These are phyloP conservation scores for Brachionus manjavacas DNA, from an alignment of 1,140 invertebrate species.

Conservation along the genomic window DNA sequence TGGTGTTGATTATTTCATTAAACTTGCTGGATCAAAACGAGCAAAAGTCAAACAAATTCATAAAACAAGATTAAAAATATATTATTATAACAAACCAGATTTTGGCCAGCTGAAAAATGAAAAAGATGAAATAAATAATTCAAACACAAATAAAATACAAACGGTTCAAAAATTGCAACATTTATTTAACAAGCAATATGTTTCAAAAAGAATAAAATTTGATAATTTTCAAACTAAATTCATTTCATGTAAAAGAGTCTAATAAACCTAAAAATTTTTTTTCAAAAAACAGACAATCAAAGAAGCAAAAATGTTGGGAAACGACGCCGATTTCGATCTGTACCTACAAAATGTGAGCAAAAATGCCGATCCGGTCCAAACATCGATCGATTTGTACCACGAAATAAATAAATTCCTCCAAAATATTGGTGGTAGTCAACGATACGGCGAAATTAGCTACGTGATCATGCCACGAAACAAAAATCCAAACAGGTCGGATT, in stretches of 20 bases:
- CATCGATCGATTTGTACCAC: neutral
- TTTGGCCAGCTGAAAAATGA: neutral
- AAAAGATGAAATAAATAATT: neutral
- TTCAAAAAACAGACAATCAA: neutral
- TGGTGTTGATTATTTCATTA: neutral
- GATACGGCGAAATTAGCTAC: neutral
- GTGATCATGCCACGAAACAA: neutral
- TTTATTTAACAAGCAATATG: neutral
- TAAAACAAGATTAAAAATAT: constrained; percentile 24
- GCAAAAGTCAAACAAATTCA: constrained; percentile 1
- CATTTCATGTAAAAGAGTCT: too few relatives aligned
- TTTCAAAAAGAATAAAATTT: neutral
- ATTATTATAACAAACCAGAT: constrained; percentile 18
- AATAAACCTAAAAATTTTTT: neutral
- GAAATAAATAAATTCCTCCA: neutral
- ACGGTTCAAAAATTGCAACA: neutral
- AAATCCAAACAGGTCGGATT: too few relatives aligned
- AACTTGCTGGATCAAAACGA: neutral
- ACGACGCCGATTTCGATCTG: neutral
- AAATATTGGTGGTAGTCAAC: neutral
- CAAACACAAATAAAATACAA: neutral
- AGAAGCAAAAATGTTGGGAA: neutral
- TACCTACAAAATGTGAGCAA: neutral
- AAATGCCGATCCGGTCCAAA: neutral
- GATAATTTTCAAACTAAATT: too few relatives aligned